phyloP scores from a whole-genome alignment of 2,113 vertebrate species.

The Passer montanus region DNA sequence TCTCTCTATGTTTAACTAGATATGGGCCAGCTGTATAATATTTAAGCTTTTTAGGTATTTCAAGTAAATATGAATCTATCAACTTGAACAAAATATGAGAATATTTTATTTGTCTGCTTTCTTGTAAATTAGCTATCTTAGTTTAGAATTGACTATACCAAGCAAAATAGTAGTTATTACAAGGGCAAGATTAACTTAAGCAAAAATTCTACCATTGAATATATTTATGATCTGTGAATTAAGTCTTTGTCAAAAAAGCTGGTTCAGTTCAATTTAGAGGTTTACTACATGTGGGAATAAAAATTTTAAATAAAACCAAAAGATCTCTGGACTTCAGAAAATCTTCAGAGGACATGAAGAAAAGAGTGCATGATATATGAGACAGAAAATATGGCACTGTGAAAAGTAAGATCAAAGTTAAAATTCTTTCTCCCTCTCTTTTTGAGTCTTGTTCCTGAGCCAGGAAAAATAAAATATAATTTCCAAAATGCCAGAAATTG shows the following conservation, averaged over 20 bases:
- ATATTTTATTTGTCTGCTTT: background rate
- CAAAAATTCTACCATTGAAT: background rate
- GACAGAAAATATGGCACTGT: background rate
- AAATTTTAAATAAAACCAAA: background rate
- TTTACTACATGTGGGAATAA: background rate
- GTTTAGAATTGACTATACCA: background rate
- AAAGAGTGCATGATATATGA: background rate
- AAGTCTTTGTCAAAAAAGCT: background rate
- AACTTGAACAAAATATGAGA: background rate
- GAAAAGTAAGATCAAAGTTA: background rate
- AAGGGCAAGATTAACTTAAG: background rate
- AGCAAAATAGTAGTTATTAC: background rate
- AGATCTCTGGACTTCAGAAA: background rate
- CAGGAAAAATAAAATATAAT: background rate
- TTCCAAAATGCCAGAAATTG: background rate
- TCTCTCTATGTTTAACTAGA: background rate
- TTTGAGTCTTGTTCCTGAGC: background rate
- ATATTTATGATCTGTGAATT: background rate
- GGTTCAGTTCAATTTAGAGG: background rate
- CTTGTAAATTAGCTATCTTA: background rate
- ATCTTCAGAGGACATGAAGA: background rate
- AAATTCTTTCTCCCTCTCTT: background rate
- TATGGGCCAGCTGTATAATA: background rate
- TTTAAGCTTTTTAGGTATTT: background rate
- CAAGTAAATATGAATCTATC: background rate